Evolutionary conservation across 2,113 vertebrate species (phyloP).

Genomic region (Circaetus gallicus): DNA sequence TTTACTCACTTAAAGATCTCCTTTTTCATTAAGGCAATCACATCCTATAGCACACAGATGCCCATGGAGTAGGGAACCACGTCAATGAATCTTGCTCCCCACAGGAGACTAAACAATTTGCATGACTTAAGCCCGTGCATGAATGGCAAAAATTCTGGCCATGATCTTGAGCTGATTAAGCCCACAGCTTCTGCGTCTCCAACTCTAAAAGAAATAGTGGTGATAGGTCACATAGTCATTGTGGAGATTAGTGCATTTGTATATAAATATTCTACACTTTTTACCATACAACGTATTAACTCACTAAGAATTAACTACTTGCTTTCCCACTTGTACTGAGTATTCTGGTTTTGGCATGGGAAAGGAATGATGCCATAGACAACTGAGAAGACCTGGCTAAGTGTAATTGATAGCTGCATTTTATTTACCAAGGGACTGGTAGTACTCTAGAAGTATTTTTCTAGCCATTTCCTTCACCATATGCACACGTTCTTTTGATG

Average conservation of each 20-base stretch:
- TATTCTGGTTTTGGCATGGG: not conserved
- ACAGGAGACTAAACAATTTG: not conserved
- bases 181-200: not conserved
- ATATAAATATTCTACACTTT: not conserved
- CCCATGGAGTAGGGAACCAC: not conserved
- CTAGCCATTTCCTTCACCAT: not conserved
- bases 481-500: fast-evolving
- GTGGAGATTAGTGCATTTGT: not conserved
- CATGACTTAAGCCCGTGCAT: not conserved
- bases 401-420: not conserved
- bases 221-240: not conserved
- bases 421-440: not conserved
- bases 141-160: not conserved
- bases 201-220: not conserved
- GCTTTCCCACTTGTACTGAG: not conserved
- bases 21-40: not conserved
- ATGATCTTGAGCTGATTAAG: not conserved
- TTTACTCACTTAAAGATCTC: not conserved
- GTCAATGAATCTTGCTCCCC: not conserved
- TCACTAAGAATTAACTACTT: not conserved
- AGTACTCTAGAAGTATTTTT: not conserved
- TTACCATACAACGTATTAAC: not conserved
- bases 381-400: not conserved
- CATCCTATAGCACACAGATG: not conserved
- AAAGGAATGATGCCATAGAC: not conserved